A percentile compares a stretch with the other conserved stretches of the same genome.
Conservation (phyloP, 2,113 vertebrate species). For the Potamarius usumacintae region DNA sequence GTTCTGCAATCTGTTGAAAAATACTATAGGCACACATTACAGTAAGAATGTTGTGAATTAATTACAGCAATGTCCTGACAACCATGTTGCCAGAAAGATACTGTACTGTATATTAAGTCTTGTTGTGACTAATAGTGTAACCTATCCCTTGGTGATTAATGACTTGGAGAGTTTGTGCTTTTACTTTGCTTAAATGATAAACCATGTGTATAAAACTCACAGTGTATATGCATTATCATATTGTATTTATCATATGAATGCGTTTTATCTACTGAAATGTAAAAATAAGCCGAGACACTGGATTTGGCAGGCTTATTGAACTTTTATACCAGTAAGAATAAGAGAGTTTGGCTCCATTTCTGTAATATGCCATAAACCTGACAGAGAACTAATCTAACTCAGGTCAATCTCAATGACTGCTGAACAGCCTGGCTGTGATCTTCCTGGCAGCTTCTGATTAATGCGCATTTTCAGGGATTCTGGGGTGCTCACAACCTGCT, state of each 20-base stretch:
- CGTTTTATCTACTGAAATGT: background rate
- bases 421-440: constrained; percentile 25
- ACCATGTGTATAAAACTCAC: background rate
- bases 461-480: constrained; percentile 49
- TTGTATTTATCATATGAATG: background rate
- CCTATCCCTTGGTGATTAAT: background rate
- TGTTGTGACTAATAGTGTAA: background rate
- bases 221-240: background rate
- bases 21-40: background rate
- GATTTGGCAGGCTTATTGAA: background rate
- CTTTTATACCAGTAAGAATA: background rate
- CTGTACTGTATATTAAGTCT: background rate
- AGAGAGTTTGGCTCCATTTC: constrained; percentile 17
- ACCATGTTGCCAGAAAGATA: background rate
- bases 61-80: background rate
- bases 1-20: background rate
- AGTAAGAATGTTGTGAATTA: background rate
- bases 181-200: background rate
- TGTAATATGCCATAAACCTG: constrained; percentile 37
- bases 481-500: constrained; percentile 26
- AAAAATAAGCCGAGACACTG: background rate
- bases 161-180: background rate
- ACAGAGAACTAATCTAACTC: constrained; percentile 46
- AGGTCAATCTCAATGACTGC: constrained; percentile 47
- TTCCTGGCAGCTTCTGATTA: constrained; percentile 45